Evolutionary conservation across 2,797 vertebrate species (phyloP).

Genomic region (Gadopsis marmoratus): DNA sequence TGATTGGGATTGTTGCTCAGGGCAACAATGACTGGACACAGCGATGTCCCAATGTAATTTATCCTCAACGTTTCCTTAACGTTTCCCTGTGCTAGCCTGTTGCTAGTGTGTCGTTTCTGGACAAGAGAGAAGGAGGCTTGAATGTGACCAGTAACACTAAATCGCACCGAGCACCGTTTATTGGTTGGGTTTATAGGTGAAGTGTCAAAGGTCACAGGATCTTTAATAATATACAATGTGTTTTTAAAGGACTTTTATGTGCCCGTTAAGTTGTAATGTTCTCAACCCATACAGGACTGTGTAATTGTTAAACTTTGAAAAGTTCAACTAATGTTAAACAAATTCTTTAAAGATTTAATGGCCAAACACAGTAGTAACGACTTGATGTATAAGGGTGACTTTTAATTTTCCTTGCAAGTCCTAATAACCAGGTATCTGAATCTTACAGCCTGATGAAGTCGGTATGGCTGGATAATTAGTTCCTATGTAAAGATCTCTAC

Average conservation of each 20-base stretch:
- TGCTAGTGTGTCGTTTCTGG: too few species aligned
- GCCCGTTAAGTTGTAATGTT: background rate
- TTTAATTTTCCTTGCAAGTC: conserved; percentile 6
- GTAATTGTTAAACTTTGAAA: too few species aligned
- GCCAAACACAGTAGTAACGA: background rate
- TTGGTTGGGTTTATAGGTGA: background rate
- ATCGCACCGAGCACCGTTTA: background rate
- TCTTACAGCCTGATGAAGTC: background rate
- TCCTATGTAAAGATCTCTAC: conserved; percentile 14
- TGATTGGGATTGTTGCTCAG: too few species aligned
- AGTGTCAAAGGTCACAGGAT: background rate
- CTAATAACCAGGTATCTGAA: conserved; percentile 28
- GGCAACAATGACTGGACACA: too few species aligned
- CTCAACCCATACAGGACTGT: background rate
- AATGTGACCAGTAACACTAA: too few species aligned
- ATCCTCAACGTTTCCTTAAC: too few species aligned
- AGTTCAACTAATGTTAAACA: too few species aligned
- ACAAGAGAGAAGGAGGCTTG: too few species aligned
- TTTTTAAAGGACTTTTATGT: background rate
- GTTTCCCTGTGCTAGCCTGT: too few species aligned
- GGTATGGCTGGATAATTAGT: conserved; percentile 9
- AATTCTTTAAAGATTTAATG: background rate
- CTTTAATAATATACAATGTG: background rate
- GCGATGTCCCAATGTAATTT: too few species aligned
- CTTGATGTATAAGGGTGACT: conserved; percentile 16